A percentile compares a stretch with the other conserved stretches of the same genome.
Conservation (phyloP, 2,888 invertebrate species). For the Phania funesta region DNA sequence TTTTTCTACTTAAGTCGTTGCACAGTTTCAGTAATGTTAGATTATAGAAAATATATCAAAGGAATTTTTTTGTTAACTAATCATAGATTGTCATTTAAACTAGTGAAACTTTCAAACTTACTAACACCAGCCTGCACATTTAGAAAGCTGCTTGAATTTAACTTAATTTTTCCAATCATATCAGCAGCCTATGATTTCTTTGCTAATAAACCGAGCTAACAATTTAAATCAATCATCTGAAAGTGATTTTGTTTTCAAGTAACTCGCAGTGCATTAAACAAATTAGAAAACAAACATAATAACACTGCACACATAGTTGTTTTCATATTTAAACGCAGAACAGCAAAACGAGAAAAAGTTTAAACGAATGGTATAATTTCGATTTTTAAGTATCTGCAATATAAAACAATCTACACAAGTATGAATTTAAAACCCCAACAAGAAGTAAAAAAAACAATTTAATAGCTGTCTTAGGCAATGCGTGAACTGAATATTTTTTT, state of each 20-base stretch:
- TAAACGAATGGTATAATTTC: conserved; percentile 34
- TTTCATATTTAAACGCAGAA: conserved; percentile 3
- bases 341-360: background rate
- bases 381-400: conserved; percentile 34
- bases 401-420: background rate
- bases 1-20: no score
- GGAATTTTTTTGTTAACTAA: no score
- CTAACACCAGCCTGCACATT: no score
- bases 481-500: conserved; percentile 65
- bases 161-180: no score
- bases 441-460: conserved; percentile 39
- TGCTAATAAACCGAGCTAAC: conserved; percentile 6
- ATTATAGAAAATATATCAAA: no score
- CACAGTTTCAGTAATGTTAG: no score
- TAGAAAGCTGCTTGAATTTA: no score
- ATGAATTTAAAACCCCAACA: background rate
- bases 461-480: conserved; percentile 62
- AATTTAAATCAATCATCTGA: conserved; percentile 59
- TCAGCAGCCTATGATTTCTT: no score
- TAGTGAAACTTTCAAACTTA: no score
- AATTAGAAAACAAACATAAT: conserved; percentile 55
- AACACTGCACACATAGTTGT: conserved; percentile 35
- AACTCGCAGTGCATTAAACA: conserved; percentile 40
- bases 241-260: conserved; percentile 12
- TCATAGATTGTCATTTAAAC: no score